Base-by-base conservation (phyloP, 2,797 vertebrate species). In the Synanceia verrucosa region DNA sequence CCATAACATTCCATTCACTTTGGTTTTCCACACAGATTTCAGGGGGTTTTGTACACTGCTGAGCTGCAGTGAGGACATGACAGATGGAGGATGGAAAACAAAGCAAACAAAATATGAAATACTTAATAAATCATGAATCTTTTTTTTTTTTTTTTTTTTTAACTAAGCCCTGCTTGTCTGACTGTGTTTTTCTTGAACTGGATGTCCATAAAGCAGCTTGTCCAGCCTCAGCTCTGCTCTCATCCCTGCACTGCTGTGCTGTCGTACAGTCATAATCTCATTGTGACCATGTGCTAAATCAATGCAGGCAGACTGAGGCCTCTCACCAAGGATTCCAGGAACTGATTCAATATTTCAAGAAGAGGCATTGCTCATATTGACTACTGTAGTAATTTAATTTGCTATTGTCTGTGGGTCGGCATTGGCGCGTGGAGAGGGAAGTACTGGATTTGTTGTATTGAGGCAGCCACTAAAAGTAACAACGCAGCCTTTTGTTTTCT, bases 301-400 rank as follows among this genome's bases (percentile, higher is more conserved):
- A 76, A 70, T 89, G 73, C 58, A 83, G 76, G 52, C 83, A 79
- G 81, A 83, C 87, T 79, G 84, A 90, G 70, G 73, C 78, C 77
- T 76, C 67, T 76, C 65, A 59, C 60, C 18, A 8, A 61, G 53
- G 71, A 70, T 92, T 93, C 86, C 86, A 81, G 88, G 82, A 93
- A 92, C 53, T 76, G 63, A 90, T 87, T 89, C 78, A 87, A 46
- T 83, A 79, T 90, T 91, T 90, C 74, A 86, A 89, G 86, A 88
- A 84, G 69, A 86, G 70, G 73, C 68, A 66, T 75, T 84, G 70
- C 65, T 69, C 52, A 47, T 83, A 85, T 56, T 74, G 77, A 85
- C 59, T 70, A 33, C 53, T 67, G 26, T 53, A 55, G 78, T 91
- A 81, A 91, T 92, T 81, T 78, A 5, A 87, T 89, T 85, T 86